Percentiles rank a stretch among this genome's conserved stretches.
These are phyloP conservation scores for Callocephalon fimbriatum DNA, from an alignment of 2,113 vertebrate genomes.

Conservation along the genomic window DNA sequence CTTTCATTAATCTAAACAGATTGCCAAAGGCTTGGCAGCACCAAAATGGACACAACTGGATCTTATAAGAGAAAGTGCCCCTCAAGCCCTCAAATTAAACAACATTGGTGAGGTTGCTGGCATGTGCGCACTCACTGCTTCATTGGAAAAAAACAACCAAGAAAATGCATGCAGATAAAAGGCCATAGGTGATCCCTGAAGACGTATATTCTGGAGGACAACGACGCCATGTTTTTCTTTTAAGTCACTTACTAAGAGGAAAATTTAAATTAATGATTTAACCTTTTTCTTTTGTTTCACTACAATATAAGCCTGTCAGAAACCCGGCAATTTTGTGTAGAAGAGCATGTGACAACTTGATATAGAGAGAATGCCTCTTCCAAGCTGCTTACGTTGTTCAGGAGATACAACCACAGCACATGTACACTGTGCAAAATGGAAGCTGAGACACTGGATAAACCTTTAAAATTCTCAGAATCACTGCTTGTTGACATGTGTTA, in stretches of 20 bases:
- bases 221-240: background rate
- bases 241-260: background rate
- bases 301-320: background rate
- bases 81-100: conserved; percentile 35
- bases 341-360: background rate
- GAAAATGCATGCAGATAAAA: conserved; percentile 32
- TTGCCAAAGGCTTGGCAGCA: conserved; percentile 67
- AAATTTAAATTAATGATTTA: background rate
- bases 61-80: conserved; percentile 71
- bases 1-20: conserved; percentile 78
- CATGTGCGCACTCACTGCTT: background rate
- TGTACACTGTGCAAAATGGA: background rate
- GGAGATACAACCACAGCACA: background rate
- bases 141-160: background rate
- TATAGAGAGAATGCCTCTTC: background rate
- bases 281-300: background rate
- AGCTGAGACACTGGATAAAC: background rate
- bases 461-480: background rate
- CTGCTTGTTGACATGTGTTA: conserved; percentile 34
- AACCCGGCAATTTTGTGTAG: background rate
- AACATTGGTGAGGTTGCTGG: background rate
- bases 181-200: background rate
- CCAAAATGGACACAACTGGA: conserved; percentile 74
- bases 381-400: background rate
- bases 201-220: background rate